phyloP scores from a whole-genome alignment of 2,888 invertebrate species.

The Lasioglossum leucozonium region DNA sequence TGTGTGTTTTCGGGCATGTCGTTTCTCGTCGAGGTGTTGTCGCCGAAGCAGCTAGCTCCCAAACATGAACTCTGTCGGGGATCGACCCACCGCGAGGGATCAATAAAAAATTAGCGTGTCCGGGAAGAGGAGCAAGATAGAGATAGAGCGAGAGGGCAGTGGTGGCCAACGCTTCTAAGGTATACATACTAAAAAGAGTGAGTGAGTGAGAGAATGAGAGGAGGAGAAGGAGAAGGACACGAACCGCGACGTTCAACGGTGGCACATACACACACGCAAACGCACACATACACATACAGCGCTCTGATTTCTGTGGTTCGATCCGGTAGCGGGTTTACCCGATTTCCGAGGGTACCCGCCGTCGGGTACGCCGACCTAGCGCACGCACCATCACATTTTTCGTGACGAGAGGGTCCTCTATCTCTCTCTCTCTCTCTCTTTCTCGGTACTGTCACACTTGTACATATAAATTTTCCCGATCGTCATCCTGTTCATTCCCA shows the following conservation, averaged over 20 bases:
- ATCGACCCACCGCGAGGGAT: not conserved
- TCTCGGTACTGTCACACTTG: too few relatives aligned
- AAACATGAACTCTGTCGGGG: slow-evolving; percentile 5
- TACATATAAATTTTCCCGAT: too few relatives aligned
- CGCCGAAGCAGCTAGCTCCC: not conserved
- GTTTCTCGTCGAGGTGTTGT: slow-evolving; percentile 24
- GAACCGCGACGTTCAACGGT: slow-evolving; percentile 72
- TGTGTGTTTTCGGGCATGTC: slow-evolving; percentile 43
- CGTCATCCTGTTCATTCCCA: not conserved
- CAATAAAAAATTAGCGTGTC: slow-evolving; percentile 14
- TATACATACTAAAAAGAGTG: not conserved
- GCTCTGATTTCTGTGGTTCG: slow-evolving; percentile 75
- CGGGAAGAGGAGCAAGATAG: slow-evolving; percentile 1
- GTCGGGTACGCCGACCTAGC: slow-evolving; percentile 22
- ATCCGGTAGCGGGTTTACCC: slow-evolving; percentile 49
- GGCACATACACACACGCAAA: slow-evolving; percentile 1
- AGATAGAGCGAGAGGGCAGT: not conserved
- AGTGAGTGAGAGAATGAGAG: slow-evolving; percentile 15
- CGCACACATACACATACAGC: slow-evolving; percentile 5
- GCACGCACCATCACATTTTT: slow-evolving; percentile 8
- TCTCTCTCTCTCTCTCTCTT: too few relatives aligned
- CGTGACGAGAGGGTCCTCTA: not conserved
- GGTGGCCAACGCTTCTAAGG: slow-evolving; percentile 6
- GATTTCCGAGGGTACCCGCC: slow-evolving; percentile 44
- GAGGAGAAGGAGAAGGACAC: slow-evolving; percentile 29